Evolutionary conservation across 2,797 vertebrate species (phyloP).

Genomic region (Percopsis omiscomaycus): DNA sequence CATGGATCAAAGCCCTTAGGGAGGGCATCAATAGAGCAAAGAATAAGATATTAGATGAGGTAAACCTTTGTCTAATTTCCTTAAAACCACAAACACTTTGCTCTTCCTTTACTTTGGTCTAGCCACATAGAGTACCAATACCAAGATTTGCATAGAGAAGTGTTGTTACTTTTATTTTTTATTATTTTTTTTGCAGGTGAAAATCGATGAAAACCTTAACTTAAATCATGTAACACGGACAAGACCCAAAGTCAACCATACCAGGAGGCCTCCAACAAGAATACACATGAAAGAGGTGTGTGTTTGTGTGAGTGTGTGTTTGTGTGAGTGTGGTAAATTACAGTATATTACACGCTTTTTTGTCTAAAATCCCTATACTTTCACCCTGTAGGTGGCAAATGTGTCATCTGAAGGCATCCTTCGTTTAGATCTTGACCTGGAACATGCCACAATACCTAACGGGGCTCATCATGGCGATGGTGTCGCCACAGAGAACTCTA

Average conservation of each 20-base stretch:
- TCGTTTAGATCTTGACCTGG: slow-evolving; percentile 85
- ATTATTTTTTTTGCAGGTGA: slow-evolving; percentile 78
- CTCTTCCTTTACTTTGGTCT: not conserved
- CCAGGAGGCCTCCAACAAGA: slow-evolving; percentile 89
- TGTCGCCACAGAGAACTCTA: slow-evolving; percentile 50
- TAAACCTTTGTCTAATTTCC: slow-evolving; percentile 46
- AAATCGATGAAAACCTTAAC: slow-evolving; percentile 82
- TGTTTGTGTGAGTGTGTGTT: slow-evolving; percentile 5
- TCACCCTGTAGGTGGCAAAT: slow-evolving; percentile 78
- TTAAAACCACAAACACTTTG: not conserved
- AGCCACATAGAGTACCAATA: too few species aligned
- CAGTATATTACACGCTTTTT: not conserved
- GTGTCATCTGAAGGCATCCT: slow-evolving; percentile 84
- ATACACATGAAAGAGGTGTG: slow-evolving; percentile 89
- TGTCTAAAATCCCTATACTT: not conserved
- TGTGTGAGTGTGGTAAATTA: slow-evolving; percentile 8
- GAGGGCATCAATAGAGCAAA: slow-evolving; percentile 90
- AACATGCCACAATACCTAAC: slow-evolving; percentile 71
- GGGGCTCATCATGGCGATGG: slow-evolving; percentile 48
- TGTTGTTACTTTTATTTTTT: not conserved
- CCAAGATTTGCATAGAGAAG: too few species aligned
- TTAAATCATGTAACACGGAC: slow-evolving; percentile 90
- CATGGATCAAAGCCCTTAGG: slow-evolving; percentile 91
- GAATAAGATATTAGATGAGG: slow-evolving; percentile 94
- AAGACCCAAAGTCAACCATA: slow-evolving; percentile 83